Evolutionary conservation across 30 jellyfish, hydroid and myxozoan genomes (phyloP).

Genomic region (Rhopilema esculentum): DNA sequence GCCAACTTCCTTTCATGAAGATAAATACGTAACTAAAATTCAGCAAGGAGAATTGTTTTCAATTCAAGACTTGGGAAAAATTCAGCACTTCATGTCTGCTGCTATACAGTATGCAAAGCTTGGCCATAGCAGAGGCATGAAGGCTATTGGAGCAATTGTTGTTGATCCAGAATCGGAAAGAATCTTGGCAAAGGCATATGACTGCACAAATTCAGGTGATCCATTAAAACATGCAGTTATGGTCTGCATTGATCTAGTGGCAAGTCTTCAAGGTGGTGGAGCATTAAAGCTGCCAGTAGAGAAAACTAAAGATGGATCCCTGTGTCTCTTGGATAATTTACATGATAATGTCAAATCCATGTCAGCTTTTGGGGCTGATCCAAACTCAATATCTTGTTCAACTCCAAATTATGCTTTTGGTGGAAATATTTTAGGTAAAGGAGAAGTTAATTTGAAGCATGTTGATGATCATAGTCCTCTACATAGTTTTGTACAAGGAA

Average conservation of each 20-base stretch:
- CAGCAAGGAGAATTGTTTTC: slow-evolving; percentile 31
- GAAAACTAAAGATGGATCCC: not conserved
- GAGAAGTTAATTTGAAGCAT: not conserved
- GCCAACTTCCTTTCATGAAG: slow-evolving; percentile 93
- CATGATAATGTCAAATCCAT: not conserved
- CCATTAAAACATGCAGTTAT: slow-evolving; percentile 81
- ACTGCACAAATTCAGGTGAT: slow-evolving; percentile 59
- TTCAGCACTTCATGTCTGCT: slow-evolving; percentile 13
- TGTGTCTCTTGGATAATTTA: not conserved
- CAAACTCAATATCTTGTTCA: not conserved
- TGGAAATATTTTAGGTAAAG: not conserved
- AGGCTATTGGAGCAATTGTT: slow-evolving; percentile 58
- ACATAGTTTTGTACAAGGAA: not conserved
- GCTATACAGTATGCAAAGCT: slow-evolving; percentile 42
- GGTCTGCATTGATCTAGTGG: slow-evolving; percentile 87
- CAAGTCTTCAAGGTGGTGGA: slow-evolving; percentile 88
- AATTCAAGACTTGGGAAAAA: not conserved
- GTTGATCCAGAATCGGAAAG: slow-evolving; percentile 69
- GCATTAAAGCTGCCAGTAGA: slow-evolving; percentile 36
- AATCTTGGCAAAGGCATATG: slow-evolving; percentile 78
- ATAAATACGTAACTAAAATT: slow-evolving; percentile 49
- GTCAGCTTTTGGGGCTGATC: not conserved
- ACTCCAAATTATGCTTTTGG: not conserved
- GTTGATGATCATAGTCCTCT: too few relatives aligned
- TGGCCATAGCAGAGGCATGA: slow-evolving; percentile 22